Evolutionary conservation across 2,888 invertebrate genomes (phyloP).

Genomic region (Lepidonotus clava): DNA sequence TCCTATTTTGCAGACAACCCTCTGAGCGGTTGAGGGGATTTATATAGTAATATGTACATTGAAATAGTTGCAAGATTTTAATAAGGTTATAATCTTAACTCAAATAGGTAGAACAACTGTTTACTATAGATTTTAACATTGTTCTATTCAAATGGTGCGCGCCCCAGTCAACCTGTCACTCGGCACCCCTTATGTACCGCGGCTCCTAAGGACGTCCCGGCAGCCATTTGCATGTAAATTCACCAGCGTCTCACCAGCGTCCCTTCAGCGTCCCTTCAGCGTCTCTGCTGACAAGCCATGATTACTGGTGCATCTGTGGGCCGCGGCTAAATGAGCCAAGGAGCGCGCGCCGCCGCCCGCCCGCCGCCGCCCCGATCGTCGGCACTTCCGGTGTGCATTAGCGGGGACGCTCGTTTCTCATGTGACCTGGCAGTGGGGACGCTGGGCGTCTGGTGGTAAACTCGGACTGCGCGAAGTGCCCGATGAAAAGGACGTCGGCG

Average conservation of each 20-base stretch:
- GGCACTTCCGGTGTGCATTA: slow-evolving; percentile 38
- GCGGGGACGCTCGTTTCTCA: slow-evolving; percentile 30
- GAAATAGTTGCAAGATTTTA: no score
- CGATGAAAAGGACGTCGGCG: slow-evolving; percentile 12
- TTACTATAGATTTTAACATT: no score
- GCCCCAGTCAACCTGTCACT: no score
- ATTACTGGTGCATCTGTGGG: slow-evolving; percentile 34
- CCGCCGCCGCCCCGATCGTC: neutral
- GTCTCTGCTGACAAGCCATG: slow-evolving; percentile 26
- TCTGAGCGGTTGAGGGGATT: no score
- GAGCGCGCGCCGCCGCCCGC: neutral
- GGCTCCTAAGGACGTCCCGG: slow-evolving; percentile 21
- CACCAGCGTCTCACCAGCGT: no score
- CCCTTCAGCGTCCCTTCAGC: no score
- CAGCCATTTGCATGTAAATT: slow-evolving; percentile 40
- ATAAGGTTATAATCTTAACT: no score
- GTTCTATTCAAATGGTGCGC: no score
- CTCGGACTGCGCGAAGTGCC: neutral
- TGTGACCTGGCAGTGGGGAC: neutral
- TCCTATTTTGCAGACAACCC: no score
- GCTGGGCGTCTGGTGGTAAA: neutral
- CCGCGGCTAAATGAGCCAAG: slow-evolving; percentile 16
- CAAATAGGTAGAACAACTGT: no score
- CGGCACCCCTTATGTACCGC: no score
- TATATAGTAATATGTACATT: no score